Percentiles rank a stretch among this genome's conserved stretches.
Conservation (phyloP, 2,113 vertebrate species). For the Mystacornis crossleyi region DNA sequence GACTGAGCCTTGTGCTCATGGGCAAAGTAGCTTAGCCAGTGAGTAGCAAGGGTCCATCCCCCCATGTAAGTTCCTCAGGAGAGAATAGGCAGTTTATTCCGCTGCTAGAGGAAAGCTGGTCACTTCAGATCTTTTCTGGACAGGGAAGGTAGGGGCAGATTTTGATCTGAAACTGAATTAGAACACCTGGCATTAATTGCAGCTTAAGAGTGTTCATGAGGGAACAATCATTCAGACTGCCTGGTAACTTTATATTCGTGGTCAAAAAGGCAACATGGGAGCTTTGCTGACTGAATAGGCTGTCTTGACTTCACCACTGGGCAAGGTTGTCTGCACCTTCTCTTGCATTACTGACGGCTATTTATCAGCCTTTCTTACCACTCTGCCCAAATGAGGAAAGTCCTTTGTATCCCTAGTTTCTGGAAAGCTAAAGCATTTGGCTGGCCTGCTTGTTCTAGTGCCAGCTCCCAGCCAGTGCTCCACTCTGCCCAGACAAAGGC, state of each 20-base stretch:
- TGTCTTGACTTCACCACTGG: not conserved
- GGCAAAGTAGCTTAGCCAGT: not conserved
- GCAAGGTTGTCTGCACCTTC: not conserved
- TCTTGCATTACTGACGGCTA: not conserved
- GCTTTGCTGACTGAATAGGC: not conserved
- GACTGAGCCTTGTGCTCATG: not conserved
- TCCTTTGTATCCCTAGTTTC: not conserved
- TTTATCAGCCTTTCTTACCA: not conserved
- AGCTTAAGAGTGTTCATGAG: not conserved
- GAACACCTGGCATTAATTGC: not conserved
- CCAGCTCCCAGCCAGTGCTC: not conserved
- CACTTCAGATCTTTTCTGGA: not conserved
- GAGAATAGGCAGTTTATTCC: not conserved
- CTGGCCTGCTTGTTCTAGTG: not conserved
- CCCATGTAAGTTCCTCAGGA: not conserved
- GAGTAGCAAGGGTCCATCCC: rapidly evolving
- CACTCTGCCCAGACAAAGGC: not conserved
- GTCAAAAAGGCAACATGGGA: not conserved
- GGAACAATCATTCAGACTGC: not conserved
- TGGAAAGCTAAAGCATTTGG: not conserved
- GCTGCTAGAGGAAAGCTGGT: not conserved
- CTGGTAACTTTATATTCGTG: not conserved
- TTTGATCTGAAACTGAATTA: not conserved
- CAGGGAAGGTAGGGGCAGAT: not conserved
- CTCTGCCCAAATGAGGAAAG: not conserved